Conservation (phyloP, 2,888 invertebrate species). For the Nemotelus nigrinus region DNA sequence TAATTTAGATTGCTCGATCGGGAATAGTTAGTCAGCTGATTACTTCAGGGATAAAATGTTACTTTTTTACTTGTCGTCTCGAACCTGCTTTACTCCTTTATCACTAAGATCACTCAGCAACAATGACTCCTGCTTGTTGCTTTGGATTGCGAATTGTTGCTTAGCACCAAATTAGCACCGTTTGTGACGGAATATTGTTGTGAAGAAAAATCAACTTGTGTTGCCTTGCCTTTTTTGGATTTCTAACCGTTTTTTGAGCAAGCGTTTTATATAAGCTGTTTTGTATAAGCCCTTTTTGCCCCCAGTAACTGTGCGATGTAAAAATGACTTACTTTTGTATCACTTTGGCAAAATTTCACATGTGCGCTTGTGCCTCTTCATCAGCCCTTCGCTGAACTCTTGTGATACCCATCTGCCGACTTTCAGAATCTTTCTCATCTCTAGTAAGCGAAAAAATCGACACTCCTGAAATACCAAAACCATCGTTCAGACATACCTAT, state of each 20-base stretch:
- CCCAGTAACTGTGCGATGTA: background rate
- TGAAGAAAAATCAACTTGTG: background rate
- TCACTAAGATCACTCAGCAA: too few relatives aligned
- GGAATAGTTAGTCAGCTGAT: too few relatives aligned
- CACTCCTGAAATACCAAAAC: too few relatives aligned
- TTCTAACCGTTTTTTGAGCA: background rate
- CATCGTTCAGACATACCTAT: background rate
- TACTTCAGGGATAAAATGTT: too few relatives aligned
- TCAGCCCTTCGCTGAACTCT: constrained; percentile 19
- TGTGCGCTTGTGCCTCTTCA: constrained; percentile 39
- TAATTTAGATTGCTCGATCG: too few relatives aligned
- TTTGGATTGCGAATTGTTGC: too few relatives aligned
- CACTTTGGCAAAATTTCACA: constrained; percentile 39
- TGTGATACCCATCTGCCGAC: background rate
- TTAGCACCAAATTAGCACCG: too few relatives aligned
- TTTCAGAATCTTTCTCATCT: constrained; percentile 1
- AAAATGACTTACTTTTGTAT: constrained; percentile 30
- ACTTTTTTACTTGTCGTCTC: too few relatives aligned
- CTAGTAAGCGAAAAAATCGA: background rate
- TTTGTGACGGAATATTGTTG: background rate
- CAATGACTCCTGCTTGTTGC: too few relatives aligned
- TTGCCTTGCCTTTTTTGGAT: constrained; percentile 1
- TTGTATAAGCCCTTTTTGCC: background rate
- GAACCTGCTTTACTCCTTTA: too few relatives aligned
- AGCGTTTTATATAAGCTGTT: background rate